Evolutionary conservation across 2,113 vertebrate genomes (phyloP), one percentile per base, ranked within the genome.

Genomic region (Lontra canadensis): DNA sequence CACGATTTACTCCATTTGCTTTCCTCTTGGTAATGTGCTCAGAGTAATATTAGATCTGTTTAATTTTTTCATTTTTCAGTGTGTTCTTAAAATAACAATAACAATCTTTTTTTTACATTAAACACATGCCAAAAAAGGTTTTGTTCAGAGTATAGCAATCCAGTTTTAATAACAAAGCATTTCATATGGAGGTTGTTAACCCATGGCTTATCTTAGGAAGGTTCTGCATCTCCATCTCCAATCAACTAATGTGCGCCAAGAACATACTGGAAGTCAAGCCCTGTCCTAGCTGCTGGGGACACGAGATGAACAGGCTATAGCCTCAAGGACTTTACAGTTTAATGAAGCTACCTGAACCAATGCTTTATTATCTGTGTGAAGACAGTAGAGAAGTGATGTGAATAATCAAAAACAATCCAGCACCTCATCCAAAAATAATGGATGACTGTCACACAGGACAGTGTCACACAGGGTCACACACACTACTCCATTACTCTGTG

Each of bases 31-130:
- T n/a, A 80, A 86, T 2, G 23, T 34, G 21, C 65, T 67, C 20
- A 4, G 36, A 84, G 42, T 74, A 96, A 97, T 96, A 94, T 88
- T 96, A 92, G 31, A 83, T 90, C 23, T 6, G n/a, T 81, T 95
- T 94, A 81, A 95, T 96, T 96, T 96, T 67, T 83, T 83, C 52
- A 36, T 65, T 88, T 89, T 96, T 92, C 69, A 90, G 39, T 95
- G 84, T 92, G 20, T 94, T 91, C 92, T 95, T 59, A 96, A 95
- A 92, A 96, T 67, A 86, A 79, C 42, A 80, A 39, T 23, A 73
- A 78, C 18, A 13, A 57, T 47, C 21, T 25, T 34, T 96, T 79
- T 63, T 78, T 67, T 63, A 76, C 7, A 87, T 59, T 69, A 95
- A 90, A 93, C n/a, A 92, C 31, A 55, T 4, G 31, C 21, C 88